phyloP scores from a whole-genome alignment of 2,113 vertebrate species.

The Amia ocellicauda region DNA sequence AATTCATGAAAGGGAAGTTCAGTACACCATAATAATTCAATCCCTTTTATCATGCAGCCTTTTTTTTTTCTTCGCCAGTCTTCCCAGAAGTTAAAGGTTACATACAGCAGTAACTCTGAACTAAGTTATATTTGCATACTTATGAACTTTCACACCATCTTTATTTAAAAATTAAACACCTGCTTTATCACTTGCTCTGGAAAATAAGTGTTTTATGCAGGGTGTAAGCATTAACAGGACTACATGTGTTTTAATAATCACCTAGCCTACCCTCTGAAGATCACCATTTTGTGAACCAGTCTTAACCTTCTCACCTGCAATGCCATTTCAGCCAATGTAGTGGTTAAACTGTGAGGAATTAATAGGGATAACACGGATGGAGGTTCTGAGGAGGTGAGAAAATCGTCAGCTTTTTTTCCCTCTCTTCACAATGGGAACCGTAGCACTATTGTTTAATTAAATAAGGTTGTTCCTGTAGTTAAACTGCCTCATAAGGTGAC shows the following conservation, averaged over 20 bases:
- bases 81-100: constrained; percentile 37
- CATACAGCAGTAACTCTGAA: constrained; percentile 33
- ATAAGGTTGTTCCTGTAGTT: constrained; percentile 31
- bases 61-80: constrained; percentile 31
- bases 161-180: constrained; percentile 67
- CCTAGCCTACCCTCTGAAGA: constrained; percentile 22
- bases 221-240: constrained; percentile 38
- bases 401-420: constrained; percentile 19
- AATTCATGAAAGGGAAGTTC: constrained; percentile 25
- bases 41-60: constrained; percentile 28
- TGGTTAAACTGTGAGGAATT: constrained; percentile 22
- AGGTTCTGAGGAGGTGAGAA: constrained; percentile 29
- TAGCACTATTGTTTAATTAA: constrained; percentile 35
- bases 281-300: constrained; percentile 26
- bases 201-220: constrained; percentile 42
- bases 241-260: constrained; percentile 19
- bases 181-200: constrained; percentile 39
- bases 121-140: constrained; percentile 52
- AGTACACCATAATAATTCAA: constrained; percentile 10
- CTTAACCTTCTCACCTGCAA: constrained; percentile 19
- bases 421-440: constrained; percentile 27
- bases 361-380: not conserved
- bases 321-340: constrained; percentile 20
- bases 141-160: constrained; percentile 62
- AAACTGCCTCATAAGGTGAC: not conserved